Percentiles rank a stretch among this genome's conserved stretches.
Conservation (phyloP, 2,797 vertebrate genomes). For the Hyperoplus lanceolatus region DNA sequence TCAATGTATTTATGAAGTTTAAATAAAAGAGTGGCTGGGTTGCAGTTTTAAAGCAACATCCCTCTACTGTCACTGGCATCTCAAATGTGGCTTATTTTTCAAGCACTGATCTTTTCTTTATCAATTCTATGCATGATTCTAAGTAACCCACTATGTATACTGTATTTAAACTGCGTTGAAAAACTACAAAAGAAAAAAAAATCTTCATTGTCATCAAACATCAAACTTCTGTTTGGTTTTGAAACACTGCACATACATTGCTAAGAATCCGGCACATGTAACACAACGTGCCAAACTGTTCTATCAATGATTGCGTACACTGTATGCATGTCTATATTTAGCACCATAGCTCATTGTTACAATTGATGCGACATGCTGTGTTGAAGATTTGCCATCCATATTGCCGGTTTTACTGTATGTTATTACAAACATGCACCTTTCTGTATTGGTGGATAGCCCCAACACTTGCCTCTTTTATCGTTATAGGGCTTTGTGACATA, state of each 20-base stretch:
- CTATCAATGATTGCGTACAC: not conserved
- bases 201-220: not conserved
- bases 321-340: not conserved
- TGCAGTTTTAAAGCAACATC: slow-evolving; percentile 11
- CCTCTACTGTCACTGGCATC: not conserved
- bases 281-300: not conserved
- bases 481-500: no score
- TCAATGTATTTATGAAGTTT: slow-evolving; percentile 40
- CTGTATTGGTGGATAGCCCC: no score
- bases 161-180: not conserved
- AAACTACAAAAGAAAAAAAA: not conserved
- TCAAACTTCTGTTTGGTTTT: not conserved
- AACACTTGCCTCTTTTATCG: no score
- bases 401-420: no score
- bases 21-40: slow-evolving; percentile 40
- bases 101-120: not conserved
- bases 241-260: not conserved
- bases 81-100: slow-evolving; percentile 5
- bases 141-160: not conserved
- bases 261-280: not conserved
- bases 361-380: not conserved
- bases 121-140: not conserved
- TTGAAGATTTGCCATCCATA: not conserved
- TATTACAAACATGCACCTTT: no score
- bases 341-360: not conserved